Evolutionary conservation across 1,140 invertebrate species (phyloP).

Genomic region (Pomacea maculata): DNA sequence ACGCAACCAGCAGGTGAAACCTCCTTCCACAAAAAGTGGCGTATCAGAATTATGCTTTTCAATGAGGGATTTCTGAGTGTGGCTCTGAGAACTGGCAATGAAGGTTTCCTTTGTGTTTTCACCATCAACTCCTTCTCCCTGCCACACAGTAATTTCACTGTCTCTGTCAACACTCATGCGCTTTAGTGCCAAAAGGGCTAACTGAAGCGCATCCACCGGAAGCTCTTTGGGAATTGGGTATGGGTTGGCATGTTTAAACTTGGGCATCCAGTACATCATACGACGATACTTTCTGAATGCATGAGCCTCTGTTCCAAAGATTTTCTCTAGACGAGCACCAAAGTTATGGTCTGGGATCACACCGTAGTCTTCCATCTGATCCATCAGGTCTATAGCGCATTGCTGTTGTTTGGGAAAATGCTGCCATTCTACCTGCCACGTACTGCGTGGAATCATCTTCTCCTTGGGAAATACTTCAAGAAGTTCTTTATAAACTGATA

Average conservation of each 20-base stretch:
- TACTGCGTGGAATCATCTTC: slow-evolving; percentile 82
- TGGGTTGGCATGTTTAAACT: slow-evolving; percentile 91
- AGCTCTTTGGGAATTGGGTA: slow-evolving; percentile 80
- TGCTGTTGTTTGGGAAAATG: slow-evolving; percentile 96
- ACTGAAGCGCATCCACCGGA: slow-evolving; percentile 72
- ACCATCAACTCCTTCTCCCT: slow-evolving; percentile 66
- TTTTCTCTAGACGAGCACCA: slow-evolving; percentile 80
- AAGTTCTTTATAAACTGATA: slow-evolving; percentile 90
- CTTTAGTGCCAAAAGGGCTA: slow-evolving; percentile 86
- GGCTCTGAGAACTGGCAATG: slow-evolving; percentile 90
- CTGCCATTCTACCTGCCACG: slow-evolving; percentile 75
- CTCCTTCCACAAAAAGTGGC: slow-evolving; percentile 88
- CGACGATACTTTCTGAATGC: slow-evolving; percentile 85
- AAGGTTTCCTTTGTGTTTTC: slow-evolving; percentile 85
- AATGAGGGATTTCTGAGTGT: slow-evolving; percentile 79
- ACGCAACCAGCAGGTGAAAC: slow-evolving; percentile 82
- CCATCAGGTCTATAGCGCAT: slow-evolving; percentile 84
- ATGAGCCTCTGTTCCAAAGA: slow-evolving; percentile 83
- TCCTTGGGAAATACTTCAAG: slow-evolving; percentile 93
- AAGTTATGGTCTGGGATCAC: slow-evolving; percentile 92
- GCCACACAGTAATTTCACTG: slow-evolving; percentile 75
- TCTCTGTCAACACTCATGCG: slow-evolving; percentile 89
- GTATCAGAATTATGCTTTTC: slow-evolving; percentile 74
- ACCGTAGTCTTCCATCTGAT: slow-evolving; percentile 81
- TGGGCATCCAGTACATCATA: slow-evolving; percentile 99